These are phyloP conservation scores for Anabacerthia variegaticeps DNA, from an alignment of 2,797 vertebrate genomes.

Conservation along the genomic window DNA sequence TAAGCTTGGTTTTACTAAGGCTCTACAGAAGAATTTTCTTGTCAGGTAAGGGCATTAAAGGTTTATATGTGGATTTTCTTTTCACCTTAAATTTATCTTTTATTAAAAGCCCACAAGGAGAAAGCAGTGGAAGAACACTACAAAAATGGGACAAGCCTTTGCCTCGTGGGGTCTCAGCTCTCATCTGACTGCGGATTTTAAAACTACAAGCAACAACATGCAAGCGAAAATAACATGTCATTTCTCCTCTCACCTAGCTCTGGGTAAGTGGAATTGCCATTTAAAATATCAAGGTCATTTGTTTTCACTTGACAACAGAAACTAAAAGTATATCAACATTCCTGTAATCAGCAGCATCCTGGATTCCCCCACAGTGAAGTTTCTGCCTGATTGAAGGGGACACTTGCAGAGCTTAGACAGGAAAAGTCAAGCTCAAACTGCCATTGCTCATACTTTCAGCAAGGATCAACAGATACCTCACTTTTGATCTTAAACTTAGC, in stretches of 20 bases:
- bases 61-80: not conserved
- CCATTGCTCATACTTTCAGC: not conserved
- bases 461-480: not conserved
- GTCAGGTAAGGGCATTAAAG: not conserved
- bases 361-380: not conserved
- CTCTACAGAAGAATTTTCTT: not conserved
- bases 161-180: not conserved
- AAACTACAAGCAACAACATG: not conserved
- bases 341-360: not conserved
- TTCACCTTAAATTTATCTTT: not conserved
- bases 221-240: conserved; percentile 23
- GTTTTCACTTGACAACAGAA: conserved; percentile 20
- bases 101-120: not conserved
- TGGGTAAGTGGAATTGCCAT: conserved; percentile 6
- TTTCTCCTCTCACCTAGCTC: not conserved
- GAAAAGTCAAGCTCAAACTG: not conserved
- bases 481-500: not conserved
- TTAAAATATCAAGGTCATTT: conserved; percentile 33
- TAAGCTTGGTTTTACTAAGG: not conserved
- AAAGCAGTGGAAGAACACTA: not conserved
- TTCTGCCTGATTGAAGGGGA: not conserved
- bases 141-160: not conserved
- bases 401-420: not conserved
- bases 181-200: not conserved
- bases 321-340: not conserved